phyloP scores from a whole-genome alignment of 1,140 invertebrate species.

The Brachionus paranguensis region DNA sequence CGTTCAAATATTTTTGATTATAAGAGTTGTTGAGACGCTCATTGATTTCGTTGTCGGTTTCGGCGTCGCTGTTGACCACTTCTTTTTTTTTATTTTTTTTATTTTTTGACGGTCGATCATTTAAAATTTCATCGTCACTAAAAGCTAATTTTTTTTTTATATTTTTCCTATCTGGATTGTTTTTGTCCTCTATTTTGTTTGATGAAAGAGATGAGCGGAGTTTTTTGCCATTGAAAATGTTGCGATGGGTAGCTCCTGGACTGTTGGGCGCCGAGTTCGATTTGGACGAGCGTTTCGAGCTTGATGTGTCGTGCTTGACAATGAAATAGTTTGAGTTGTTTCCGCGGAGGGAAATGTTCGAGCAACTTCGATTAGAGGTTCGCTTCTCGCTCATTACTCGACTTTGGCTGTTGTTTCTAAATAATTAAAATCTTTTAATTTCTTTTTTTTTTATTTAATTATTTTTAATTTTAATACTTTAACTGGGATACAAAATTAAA shows the following conservation, averaged over 20 bases:
- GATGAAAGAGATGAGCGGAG: conserved; percentile 18
- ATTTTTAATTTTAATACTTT: background rate
- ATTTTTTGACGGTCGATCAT: conserved; percentile 15
- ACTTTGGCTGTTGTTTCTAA: conserved; percentile 25
- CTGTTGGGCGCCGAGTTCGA: conserved; percentile 17
- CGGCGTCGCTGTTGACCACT: background rate
- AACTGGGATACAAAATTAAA: conserved; percentile 37
- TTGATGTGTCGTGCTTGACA: background rate
- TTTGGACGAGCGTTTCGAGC: background rate
- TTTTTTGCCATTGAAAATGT: background rate
- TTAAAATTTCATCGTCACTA: conserved; percentile 30
- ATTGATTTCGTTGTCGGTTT: conserved; percentile 19
- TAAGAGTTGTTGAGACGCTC: conserved; percentile 17
- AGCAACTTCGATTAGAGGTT: background rate
- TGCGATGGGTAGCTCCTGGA: background rate
- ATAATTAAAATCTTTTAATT: background rate
- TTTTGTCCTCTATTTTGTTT: conserved; percentile 37
- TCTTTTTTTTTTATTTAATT: background rate
- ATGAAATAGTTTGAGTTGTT: conserved; percentile 28
- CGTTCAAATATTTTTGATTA: conserved; percentile 27
- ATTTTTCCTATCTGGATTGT: conserved; percentile 8
- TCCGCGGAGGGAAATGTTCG: background rate
- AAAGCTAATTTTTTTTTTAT: conserved; percentile 38
- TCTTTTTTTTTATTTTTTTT: conserved; percentile 12
- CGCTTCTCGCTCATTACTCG: background rate